Conservation (phyloP, 2,888 invertebrate genomes). For the Aplocera efformata region DNA sequence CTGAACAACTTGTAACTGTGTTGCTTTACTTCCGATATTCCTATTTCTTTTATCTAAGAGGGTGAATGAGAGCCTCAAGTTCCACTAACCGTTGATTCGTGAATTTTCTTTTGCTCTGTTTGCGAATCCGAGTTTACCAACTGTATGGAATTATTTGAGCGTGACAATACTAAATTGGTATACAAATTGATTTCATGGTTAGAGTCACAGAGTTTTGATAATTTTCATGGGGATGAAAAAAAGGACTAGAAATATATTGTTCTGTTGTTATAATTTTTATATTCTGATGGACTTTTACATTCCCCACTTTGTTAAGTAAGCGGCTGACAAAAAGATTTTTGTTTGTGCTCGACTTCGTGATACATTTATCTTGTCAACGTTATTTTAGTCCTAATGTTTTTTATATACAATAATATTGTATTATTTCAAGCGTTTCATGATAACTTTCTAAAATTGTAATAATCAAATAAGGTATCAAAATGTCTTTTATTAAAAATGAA, state of each 20-base stretch:
- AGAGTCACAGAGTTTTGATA: conserved; percentile 25
- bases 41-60: too few species aligned
- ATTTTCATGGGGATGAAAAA: conserved; percentile 1
- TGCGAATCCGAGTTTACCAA: conserved; percentile 38
- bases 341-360: conserved; percentile 30
- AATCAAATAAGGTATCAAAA: too few species aligned
- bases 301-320: conserved; percentile 16
- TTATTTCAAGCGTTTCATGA: too few species aligned
- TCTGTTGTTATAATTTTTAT: conserved; percentile 6
- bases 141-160: conserved; percentile 40
- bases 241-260: conserved; percentile 2
- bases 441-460: too few species aligned
- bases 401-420: not conserved
- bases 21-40: too few species aligned
- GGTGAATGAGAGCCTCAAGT: not conserved
- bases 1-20: too few species aligned
- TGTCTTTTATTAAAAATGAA: too few species aligned
- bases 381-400: conserved; percentile 13
- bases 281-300: conserved; percentile 8
- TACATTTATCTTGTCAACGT: conserved; percentile 16
- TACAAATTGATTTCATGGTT: conserved; percentile 34
- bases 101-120: conserved; percentile 5
- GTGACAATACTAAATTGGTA: conserved; percentile 42
- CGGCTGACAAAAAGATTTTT: conserved; percentile 37
- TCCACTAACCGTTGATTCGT: conserved; percentile 1